Percentiles rank a stretch among this genome's conserved stretches.
Evolutionary conservation across 1,140 invertebrate genomes (phyloP).

Genomic region (Leptopilina boulardi): DNA sequence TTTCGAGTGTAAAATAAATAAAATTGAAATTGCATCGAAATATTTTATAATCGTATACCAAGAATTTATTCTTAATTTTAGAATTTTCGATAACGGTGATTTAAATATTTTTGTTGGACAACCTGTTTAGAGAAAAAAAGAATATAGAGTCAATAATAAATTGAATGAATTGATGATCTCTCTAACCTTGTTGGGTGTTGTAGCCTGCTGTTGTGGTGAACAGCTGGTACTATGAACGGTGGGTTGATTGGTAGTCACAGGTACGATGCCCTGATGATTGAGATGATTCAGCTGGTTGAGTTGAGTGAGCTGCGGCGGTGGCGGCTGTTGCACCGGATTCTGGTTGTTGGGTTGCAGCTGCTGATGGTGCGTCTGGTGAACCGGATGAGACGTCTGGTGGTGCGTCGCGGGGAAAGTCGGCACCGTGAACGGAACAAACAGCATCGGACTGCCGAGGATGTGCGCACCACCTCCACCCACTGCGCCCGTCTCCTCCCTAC

Average conservation of each 20-base stretch:
- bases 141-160: too few relatives aligned
- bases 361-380: slow-evolving; percentile 73
- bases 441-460: slow-evolving; percentile 76
- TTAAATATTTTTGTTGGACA: too few relatives aligned
- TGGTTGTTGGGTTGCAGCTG: slow-evolving; percentile 63
- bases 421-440: slow-evolving; percentile 77
- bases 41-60: too few relatives aligned
- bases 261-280: slow-evolving; percentile 71
- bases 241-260: slow-evolving; percentile 67
- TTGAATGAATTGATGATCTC: slow-evolving; percentile 18
- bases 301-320: slow-evolving; percentile 65
- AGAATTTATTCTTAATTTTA: too few relatives aligned
- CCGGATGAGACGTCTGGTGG: slow-evolving; percentile 72
- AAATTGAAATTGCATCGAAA: too few relatives aligned
- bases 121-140: too few relatives aligned
- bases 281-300: slow-evolving; percentile 72
- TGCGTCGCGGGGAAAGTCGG: slow-evolving; percentile 73
- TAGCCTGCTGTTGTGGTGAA: slow-evolving; percentile 73
- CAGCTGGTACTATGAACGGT: slow-evolving; percentile 73
- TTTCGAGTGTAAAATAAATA: too few relatives aligned
- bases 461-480: slow-evolving; percentile 76
- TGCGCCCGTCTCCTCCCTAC: slow-evolving; percentile 76
- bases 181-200: slow-evolving; percentile 73
- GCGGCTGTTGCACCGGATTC: slow-evolving; percentile 57
- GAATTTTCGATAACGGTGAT: too few relatives aligned